A percentile compares a stretch with the other conserved stretches of the same genome.
Evolutionary conservation across 2,113 vertebrate genomes (phyloP).

Genomic region (Eonycteris spelaea): DNA sequence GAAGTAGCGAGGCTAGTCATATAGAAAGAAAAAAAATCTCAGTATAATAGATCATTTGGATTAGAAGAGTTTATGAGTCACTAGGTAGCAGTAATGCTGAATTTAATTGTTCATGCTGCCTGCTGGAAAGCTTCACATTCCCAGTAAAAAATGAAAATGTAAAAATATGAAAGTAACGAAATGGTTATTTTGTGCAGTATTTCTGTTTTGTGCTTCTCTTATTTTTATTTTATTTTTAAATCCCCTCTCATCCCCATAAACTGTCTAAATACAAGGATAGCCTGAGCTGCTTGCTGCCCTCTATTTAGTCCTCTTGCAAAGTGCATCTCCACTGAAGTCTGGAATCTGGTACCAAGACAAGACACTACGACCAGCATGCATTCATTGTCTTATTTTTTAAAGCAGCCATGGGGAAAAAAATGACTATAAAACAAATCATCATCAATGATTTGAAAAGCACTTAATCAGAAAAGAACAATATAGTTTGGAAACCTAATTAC

Average conservation of each 20-base stretch:
- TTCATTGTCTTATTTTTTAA: constrained; percentile 9
- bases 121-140: not conserved
- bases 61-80: not conserved
- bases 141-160: not conserved
- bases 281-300: not conserved
- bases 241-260: not conserved
- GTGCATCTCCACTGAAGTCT: not conserved
- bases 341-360: not conserved
- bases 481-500: not conserved
- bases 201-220: not conserved
- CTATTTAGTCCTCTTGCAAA: not conserved
- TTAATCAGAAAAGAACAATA: not conserved
- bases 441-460: constrained; percentile 20
- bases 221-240: not conserved
- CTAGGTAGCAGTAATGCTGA: not conserved
- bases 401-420: not conserved
- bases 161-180: not conserved
- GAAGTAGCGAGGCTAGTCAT: not conserved
- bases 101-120: not conserved
- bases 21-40: not conserved
- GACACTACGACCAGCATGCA: not conserved
- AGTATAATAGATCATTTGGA: not conserved
- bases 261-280: not conserved
- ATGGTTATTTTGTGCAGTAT: not conserved
- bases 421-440: not conserved